Base-by-base conservation (phyloP, 2,113 vertebrate genomes). In the Lepus americanus region DNA sequence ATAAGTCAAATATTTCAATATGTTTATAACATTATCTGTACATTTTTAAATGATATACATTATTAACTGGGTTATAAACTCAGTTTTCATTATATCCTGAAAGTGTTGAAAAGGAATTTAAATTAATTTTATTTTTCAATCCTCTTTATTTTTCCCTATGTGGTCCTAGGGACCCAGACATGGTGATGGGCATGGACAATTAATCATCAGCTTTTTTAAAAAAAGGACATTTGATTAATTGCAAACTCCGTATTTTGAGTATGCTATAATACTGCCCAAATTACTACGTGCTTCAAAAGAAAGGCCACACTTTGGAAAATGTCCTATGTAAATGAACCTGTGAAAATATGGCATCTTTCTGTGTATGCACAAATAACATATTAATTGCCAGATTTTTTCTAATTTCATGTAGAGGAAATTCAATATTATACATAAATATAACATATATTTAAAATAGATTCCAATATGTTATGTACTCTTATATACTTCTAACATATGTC, bases 331-430 rank as follows among this genome's bases (percentile, higher is more conserved):
- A 82, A 94, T 95, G 80, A 78, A 61, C 16, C 51, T 90, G 27
- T 89, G 64, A 84, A 95, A 97, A 96, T 94, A 93, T 95, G 74
- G 72, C 59, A 92, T 90, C 39, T 67, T 89, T 73, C 17, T 94
- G 44, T 92, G 49, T 89, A 39, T 94, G 53, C 9, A 76, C 55
- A 95, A 90, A 92, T 93, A 94, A 92, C 77, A 94, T 94, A 94
- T 83, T 96, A 94, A 86, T 96, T 95, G 73, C 77, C 72, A 95
- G 20, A 85, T 88, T 84, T 92, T 92, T 93, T 82, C 77, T 84
- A 85, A 69, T 69, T 87, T 77, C 36, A 67, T 92, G 16, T 81
- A 86, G 63, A 86, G 20, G 94, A 94, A 82, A 82, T 63, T 90
- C 63, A 82, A 92, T 95, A 73, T 88, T 96, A 64, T 89, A 23